These are phyloP conservation scores for Lophius piscatorius DNA, from an alignment of 2,113 vertebrate genomes.

Conservation along the genomic window DNA sequence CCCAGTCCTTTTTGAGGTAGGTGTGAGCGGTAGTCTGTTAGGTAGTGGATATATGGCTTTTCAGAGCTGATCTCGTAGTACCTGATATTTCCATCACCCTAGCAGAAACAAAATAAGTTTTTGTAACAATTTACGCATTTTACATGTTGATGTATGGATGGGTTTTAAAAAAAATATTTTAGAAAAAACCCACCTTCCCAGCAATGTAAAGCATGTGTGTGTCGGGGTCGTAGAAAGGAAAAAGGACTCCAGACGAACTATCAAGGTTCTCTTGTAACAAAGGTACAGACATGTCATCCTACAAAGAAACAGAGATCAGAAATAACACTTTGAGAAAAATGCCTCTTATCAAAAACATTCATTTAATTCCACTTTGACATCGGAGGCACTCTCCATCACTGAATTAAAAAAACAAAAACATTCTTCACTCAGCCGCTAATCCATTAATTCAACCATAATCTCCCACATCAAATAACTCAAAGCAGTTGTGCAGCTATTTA, in stretches of 20 bases:
- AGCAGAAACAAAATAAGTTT: slow-evolving; percentile 1
- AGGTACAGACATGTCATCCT: slow-evolving; percentile 90
- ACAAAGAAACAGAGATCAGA: slow-evolving; percentile 25
- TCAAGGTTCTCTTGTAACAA: slow-evolving; percentile 90
- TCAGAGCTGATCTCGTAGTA: slow-evolving; percentile 90
- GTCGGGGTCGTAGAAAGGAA: slow-evolving; percentile 91
- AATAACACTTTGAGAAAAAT: slow-evolving; percentile 3
- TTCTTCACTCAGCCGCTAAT: slow-evolving; percentile 56
- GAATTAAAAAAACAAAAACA: slow-evolving; percentile 36
- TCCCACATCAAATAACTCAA: no score
- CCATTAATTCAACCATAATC: slow-evolving; percentile 54
- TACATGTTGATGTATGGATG: neutral
- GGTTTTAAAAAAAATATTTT: neutral
- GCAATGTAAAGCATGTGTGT: slow-evolving; percentile 90
- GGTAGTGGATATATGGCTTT: slow-evolving; percentile 88
- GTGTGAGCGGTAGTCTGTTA: slow-evolving; percentile 88
- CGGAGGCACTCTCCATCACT: slow-evolving; percentile 33
- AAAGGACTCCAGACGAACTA: slow-evolving; percentile 87
- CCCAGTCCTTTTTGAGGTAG: slow-evolving; percentile 93
- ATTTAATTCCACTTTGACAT: slow-evolving; percentile 40
- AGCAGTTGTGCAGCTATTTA: no score
- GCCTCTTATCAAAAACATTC: slow-evolving; percentile 20
- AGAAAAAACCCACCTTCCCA: slow-evolving; percentile 87
- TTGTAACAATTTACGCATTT: neutral
- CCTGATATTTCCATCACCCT: slow-evolving; percentile 94